A percentile compares a stretch with the other conserved stretches of the same genome.
Conservation (phyloP, 2,113 vertebrate genomes). For the Eurypyga helias region DNA sequence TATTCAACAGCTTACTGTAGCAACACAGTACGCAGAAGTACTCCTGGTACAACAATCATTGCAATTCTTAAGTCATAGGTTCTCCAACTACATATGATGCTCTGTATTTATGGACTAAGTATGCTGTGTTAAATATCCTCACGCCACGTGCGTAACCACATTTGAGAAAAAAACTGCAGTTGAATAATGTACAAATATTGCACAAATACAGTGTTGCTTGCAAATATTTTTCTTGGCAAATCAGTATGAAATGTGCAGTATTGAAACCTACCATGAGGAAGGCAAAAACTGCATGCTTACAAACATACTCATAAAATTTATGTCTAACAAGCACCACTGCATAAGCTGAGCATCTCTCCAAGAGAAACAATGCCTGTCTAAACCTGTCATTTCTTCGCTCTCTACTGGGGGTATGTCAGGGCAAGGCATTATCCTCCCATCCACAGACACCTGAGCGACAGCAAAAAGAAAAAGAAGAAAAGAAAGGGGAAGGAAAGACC, state of each 20-base stretch:
- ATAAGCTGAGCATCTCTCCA: background rate
- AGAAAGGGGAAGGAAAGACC: accelerated
- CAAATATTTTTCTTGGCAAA: background rate
- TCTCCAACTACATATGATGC: background rate
- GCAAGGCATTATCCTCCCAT: background rate
- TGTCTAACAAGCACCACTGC: background rate
- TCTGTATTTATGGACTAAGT: background rate
- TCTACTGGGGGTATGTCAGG: background rate
- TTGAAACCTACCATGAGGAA: background rate
- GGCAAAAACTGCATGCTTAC: background rate
- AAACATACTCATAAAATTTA: background rate
- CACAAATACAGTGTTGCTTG: background rate
- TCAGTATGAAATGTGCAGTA: background rate
- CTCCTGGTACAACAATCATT: background rate
- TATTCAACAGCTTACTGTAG: accelerated
- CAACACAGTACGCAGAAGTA: background rate
- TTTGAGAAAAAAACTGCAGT: background rate
- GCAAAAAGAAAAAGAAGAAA: background rate
- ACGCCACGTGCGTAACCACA: background rate
- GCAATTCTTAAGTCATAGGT: background rate
- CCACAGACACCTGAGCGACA: background rate
- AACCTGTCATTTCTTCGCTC: background rate
- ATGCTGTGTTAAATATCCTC: background rate
- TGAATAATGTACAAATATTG: background rate
- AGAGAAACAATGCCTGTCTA: background rate